Evolutionary conservation across 2,113 vertebrate genomes (phyloP), one percentile per base, ranked within the genome.

Genomic region (Oenanthe melanoleuca): DNA sequence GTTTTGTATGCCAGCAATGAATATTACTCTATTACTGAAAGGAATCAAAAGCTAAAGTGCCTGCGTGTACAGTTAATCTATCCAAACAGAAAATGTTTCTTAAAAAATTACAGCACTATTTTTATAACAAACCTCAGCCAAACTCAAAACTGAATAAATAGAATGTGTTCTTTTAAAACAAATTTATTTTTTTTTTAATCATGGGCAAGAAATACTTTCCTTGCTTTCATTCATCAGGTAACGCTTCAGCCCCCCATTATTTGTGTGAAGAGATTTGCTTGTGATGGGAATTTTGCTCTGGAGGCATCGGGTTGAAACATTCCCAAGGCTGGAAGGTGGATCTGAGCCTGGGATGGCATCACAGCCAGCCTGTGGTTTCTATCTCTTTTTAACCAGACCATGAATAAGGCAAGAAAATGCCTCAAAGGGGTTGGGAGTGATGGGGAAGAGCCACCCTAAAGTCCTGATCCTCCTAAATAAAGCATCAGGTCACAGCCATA

Each of bases 51-150:
- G 91, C 95, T 96, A 55, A 96, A 96, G 94, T 96, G 94, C 96
- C 91, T 97, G 92, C 95, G 67, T 97, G 96, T 95, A 96, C 92
- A 96, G 91, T 91, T 96, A 97, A 97, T 96, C 96, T 96, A 82
- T 92, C 92, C 95, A 97, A 97, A 97, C 96, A 97, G 92, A 96
- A 94, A 96, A 95, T 94, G 95, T 93, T 96, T 96, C 92, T 97
- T 86, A 93, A 94, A 96, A 96, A 97, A 94, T 96, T 96, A 96
- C 6, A 0, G 63, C 91, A 82, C 92, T 97, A 96, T 97, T 96
- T 97, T 96, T 91, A 87, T 60, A 96, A 47, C 88, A 92, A 96
- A 96, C 94, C 93, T 96, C 96, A 97, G 88, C 88, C 95, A 93
- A 96, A 95, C 66, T 94, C 77, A 75, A 93, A 96, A 93, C 92